Evolutionary conservation across 1,140 invertebrate genomes (phyloP), one percentile per base, ranked within the genome.

Genomic region (Rhysida immarginata): DNA sequence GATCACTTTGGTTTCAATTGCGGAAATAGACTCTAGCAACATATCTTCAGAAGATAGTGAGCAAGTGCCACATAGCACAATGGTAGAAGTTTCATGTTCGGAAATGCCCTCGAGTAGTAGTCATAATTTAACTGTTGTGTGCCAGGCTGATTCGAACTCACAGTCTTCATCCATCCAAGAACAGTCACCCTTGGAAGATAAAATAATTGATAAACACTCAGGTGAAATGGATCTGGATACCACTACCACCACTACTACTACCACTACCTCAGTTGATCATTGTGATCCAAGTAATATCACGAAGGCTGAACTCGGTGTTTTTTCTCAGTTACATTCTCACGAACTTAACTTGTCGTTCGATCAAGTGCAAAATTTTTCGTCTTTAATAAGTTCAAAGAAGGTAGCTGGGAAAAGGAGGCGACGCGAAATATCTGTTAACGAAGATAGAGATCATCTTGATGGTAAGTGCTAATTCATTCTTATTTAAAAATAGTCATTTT

Each of bases 11-110:
- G 18, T 46, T n/a, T 11, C 35, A 18, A 5, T 16, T 8, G 44
- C 8, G 21, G 44, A 5, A 13, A 20, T 20, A 18, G 44, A 46
- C 44, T 46, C 44, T 20, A 46, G 44, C 21, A 18, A 8, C 21
- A 8, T 18, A 46, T 41, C 35, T 11, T 46, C 49, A 26, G 49
- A 51, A n/a, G 49, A 51, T 13, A 51, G 49, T 20, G 5, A 25
- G 24, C 49, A 51, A 51, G 26, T 27, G 13, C 49, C 49, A 5
- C 49, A 51, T 27, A 51, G 49, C 49, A 51, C 49, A n/a, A 20
- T 51, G 26, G 20, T 26, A 2, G 49, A 51, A 25, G 5, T 20
- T 8, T 20, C 8, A 46, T 20, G 20, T 5, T 18, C 18, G 20
- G 44, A 46, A 46, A 20, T 46, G 20, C 16, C 21, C 5, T 46